Percentiles rank a stretch among this genome's conserved stretches.
Conservation (phyloP, 2,113 vertebrate genomes). For the Natator depressus region DNA sequence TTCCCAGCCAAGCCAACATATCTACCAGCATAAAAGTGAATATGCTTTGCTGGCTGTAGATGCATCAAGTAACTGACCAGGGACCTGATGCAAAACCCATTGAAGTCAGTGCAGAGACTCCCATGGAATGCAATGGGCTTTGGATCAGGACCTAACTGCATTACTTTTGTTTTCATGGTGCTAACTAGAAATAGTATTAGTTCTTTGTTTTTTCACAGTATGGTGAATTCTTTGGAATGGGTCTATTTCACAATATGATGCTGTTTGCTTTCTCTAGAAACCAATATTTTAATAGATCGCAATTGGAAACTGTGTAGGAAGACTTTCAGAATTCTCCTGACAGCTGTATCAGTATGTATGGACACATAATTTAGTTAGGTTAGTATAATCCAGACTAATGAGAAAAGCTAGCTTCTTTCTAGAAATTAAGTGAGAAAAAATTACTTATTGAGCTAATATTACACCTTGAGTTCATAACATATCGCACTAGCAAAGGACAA, state of each 20-base stretch:
- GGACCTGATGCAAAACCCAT: neutral
- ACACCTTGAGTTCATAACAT: neutral
- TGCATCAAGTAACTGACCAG: neutral
- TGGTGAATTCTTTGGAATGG: neutral
- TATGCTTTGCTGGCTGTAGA: neutral
- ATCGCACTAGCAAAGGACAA: neutral
- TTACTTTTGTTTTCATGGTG: neutral
- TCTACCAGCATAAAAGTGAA: slow-evolving; percentile 30
- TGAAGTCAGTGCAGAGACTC: neutral
- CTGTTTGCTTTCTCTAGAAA: neutral
- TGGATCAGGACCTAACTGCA: neutral
- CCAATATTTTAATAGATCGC: neutral
- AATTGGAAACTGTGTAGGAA: neutral
- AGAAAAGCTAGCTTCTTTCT: neutral
- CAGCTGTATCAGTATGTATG: neutral
- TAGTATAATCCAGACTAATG: neutral
- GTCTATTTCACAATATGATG: neutral
- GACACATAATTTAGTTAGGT: neutral
- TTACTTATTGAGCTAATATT: neutral
- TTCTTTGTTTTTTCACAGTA: neutral
- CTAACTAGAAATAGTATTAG: neutral
- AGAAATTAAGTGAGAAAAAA: neutral
- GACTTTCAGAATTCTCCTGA: no score
- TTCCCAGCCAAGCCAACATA: slow-evolving; percentile 23
- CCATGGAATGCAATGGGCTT: neutral